Conservation (phyloP, 2,113 vertebrate species). For the Phalacrocorax carbo region DNA sequence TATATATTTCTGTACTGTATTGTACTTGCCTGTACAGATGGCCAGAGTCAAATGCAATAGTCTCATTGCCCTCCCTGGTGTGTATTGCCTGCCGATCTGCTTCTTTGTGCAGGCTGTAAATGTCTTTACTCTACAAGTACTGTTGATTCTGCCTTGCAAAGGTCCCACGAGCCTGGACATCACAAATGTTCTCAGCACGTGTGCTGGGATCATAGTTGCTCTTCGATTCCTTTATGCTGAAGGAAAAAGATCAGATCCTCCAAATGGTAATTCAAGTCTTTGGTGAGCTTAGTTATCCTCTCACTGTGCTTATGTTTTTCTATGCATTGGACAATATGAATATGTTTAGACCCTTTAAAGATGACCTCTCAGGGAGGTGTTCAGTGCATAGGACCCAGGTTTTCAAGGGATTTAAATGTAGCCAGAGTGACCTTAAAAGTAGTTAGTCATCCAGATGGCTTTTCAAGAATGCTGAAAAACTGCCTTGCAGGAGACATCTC, state of each 20-base stretch:
- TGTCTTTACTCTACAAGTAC: background rate
- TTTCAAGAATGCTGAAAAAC: background rate
- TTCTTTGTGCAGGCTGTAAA: background rate
- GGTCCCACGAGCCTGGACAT: background rate
- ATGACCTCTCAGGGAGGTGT: background rate
- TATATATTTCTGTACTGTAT: background rate
- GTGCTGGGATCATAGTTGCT: background rate
- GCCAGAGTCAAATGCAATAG: background rate
- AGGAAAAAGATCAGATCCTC: background rate
- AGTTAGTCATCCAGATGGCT: background rate
- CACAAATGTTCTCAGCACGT: background rate
- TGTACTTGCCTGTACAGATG: background rate
- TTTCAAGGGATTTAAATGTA: background rate
- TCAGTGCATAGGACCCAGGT: background rate
- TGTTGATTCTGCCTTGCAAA: background rate
- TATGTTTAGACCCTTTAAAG: background rate
- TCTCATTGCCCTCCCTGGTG: background rate
- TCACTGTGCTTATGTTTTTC: background rate
- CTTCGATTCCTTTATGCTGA: background rate
- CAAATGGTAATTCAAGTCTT: background rate
- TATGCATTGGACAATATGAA: background rate
- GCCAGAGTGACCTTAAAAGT: background rate
- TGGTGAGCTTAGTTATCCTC: background rate
- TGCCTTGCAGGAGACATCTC: background rate
- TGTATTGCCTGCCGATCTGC: background rate